phyloP scores from a whole-genome alignment of 92 coral and sea anemone genomes.

The Siderastrea siderea region DNA sequence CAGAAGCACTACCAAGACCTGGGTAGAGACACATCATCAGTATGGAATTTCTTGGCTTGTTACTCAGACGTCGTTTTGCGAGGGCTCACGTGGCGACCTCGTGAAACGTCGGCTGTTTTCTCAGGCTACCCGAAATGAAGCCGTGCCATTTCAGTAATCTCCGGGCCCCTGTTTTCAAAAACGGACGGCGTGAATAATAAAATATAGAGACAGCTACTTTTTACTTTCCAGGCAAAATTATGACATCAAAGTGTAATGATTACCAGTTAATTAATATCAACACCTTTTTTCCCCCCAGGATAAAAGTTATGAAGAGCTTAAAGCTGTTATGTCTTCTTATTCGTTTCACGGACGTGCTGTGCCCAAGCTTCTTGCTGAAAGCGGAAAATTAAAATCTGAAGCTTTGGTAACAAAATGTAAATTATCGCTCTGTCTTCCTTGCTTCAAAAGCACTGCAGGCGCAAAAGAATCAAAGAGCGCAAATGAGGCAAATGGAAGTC shows the following conservation, averaged over 20 bases:
- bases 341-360: conserved; percentile 84
- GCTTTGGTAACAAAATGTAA: conserved; percentile 84
- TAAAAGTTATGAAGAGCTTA: conserved; percentile 75
- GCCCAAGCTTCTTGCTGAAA: conserved; percentile 77
- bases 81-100: too few relatives aligned
- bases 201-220: too few relatives aligned
- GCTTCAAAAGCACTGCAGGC: conserved; percentile 39
- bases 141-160: too few relatives aligned
- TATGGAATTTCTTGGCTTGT: too few relatives aligned
- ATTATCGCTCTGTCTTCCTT: conserved; percentile 77
- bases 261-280: neutral
- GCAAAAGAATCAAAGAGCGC: conserved; percentile 26
- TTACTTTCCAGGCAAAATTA: too few relatives aligned
- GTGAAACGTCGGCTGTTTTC: too few relatives aligned
- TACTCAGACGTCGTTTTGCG: too few relatives aligned
- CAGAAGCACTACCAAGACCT: too few relatives aligned
- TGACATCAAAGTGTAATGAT: neutral
- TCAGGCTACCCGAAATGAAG: too few relatives aligned
- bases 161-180: too few relatives aligned
- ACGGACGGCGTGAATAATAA: too few relatives aligned
- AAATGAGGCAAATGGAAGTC: conserved; percentile 72
- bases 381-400: conserved; percentile 64
- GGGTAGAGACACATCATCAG: too few relatives aligned
- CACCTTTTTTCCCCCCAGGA: conserved; percentile 55
- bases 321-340: conserved; percentile 85